Percentiles rank a stretch among this genome's conserved stretches.
phyloP scores from a whole-genome alignment of 1,140 invertebrate genomes.

The Bicyclus anynana region DNA sequence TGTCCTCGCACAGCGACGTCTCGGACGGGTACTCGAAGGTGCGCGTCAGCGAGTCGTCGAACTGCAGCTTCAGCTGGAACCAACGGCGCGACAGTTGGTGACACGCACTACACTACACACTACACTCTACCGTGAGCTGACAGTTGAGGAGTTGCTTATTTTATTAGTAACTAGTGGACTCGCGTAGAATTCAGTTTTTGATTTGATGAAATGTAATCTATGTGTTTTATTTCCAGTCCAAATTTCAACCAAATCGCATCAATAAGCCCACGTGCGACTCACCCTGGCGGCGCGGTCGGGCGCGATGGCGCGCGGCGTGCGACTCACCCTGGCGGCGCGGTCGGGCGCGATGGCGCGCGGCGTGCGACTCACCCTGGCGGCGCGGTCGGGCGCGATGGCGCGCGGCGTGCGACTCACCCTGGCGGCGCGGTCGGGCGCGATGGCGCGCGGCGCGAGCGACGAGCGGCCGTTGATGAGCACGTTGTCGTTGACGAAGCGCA shows the following conservation, averaged over 20 bases:
- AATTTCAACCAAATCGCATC: too few species aligned
- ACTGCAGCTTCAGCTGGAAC: constrained; percentile 87
- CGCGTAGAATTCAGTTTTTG: too few species aligned
- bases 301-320: too few species aligned
- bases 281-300: background rate
- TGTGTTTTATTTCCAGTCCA: too few species aligned
- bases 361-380: background rate
- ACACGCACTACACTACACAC: too few species aligned
- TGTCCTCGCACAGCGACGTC: constrained; percentile 79
- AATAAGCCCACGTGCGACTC: background rate
- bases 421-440: constrained; percentile 31
- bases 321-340: too few species aligned
- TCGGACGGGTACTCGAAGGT: constrained; percentile 94
- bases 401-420: constrained; percentile 42
- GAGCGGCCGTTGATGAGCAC: constrained; percentile 88
- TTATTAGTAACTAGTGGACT: too few species aligned
- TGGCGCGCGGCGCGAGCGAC: constrained; percentile 34
- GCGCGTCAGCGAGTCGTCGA: constrained; percentile 88
- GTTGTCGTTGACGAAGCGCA: constrained; percentile 92
- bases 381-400: constrained; percentile 8
- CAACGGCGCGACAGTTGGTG: too few species aligned
- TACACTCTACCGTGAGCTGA: too few species aligned
- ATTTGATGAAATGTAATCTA: too few species aligned
- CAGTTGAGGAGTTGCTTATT: too few species aligned
- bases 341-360: too few species aligned